Evolutionary conservation across 1,140 invertebrate species (phyloP), one percentile per base, ranked within the genome.

Genomic region (Drosophila ohnishii): DNA sequence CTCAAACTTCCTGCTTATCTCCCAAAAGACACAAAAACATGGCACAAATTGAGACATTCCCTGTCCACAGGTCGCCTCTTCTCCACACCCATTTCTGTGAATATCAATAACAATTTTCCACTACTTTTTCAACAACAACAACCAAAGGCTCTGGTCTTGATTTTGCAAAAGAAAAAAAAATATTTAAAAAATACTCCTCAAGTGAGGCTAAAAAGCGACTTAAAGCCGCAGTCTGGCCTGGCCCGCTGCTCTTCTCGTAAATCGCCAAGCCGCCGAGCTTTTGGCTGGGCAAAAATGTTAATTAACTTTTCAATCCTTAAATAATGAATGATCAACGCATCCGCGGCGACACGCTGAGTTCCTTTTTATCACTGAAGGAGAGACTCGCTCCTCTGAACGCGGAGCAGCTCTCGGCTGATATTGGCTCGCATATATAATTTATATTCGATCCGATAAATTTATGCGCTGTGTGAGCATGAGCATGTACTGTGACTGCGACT

Each of bases 271-370:
- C 39, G 56, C 45, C 50, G 40, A 56, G 44, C 62, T 61, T 78
- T 72, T 80, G 84, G 84, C 84, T 80, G 67, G 64, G 86, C 82
- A 87, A 91, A 91, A 91, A 90, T 91, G 90, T 91, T 91, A 91
- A 91, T 91, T 91, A 91, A 91, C 90, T 91, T 91, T 91, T 91
- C 90, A 91, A 91, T 91, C 90, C 90, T 91, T 91, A 91, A 91
- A 91, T 91, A 91, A 91, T 91, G 90, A 91, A 91, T 91, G 90
- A 91, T 91, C 90, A 91, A 91, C 90, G 90, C 90, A 90, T 91
- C 76, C 83, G 84, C 81, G 90, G 81, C 90, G 90, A 91, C 90
- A 91, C 74, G 90, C 90, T 91, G 90, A 72, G 90, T 91, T 91
- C 90, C 90, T 91, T 91, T 91, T 91, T 91, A 90, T 90, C 88